A percentile compares a stretch with the other conserved stretches of the same genome.
These are phyloP conservation scores for Diglossa cyanea DNA, from an alignment of 2,797 vertebrate genomes.

Conservation along the genomic window DNA sequence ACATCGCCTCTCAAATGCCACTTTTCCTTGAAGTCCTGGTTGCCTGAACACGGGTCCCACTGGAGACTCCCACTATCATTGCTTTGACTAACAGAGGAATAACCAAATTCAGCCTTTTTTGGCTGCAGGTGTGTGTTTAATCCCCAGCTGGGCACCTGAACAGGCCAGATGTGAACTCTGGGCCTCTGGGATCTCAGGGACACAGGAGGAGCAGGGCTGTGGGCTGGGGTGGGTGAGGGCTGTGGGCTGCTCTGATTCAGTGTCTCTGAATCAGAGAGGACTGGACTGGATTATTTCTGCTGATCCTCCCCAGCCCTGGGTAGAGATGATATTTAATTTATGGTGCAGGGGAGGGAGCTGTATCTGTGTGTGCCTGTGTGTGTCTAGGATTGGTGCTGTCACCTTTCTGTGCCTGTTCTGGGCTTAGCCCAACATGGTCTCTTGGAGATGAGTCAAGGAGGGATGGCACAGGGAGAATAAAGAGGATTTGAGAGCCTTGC, in stretches of 20 bases:
- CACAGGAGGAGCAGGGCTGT: neutral
- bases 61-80: accelerated
- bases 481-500: slow-evolving; percentile 41
- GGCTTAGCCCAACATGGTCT: neutral
- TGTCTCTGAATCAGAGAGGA: neutral
- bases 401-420: neutral
- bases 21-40: neutral
- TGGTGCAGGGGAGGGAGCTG: neutral
- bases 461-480: neutral
- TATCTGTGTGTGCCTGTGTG: neutral
- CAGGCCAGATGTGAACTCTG: neutral
- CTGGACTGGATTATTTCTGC: neutral
- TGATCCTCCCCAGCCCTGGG: neutral
- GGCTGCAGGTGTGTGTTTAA: neutral
- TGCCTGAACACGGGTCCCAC: neutral
- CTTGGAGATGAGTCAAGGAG: slow-evolving; percentile 12
- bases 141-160: neutral
- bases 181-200: neutral
- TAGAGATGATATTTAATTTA: neutral
- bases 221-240: neutral
- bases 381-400: neutral
- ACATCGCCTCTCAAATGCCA: neutral
- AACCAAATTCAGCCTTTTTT: neutral
- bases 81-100: neutral
- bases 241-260: neutral